Conservation (phyloP, 2,888 invertebrate species). For the Sphecodes monilicornis region DNA sequence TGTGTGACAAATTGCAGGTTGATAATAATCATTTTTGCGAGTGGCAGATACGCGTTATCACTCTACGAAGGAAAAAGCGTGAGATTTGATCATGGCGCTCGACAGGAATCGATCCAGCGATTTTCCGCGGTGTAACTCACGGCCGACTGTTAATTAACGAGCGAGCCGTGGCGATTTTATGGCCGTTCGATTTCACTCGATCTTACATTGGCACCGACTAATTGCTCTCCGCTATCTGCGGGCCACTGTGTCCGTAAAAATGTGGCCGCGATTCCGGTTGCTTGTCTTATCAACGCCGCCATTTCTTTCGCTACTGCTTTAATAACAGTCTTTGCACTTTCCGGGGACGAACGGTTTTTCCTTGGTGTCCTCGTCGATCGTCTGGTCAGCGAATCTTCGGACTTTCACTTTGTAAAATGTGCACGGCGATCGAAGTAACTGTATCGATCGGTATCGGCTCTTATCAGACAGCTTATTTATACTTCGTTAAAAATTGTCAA, state of each 20-base stretch:
- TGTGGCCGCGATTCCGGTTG: slow-evolving; percentile 21
- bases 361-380: background rate
- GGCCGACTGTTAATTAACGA: slow-evolving; percentile 27
- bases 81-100: background rate
- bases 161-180: slow-evolving; percentile 30
- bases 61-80: background rate
- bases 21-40: background rate
- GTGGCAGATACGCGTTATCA: background rate
- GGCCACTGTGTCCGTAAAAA: slow-evolving; percentile 30
- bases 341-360: background rate
- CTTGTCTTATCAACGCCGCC: slow-evolving; percentile 40
- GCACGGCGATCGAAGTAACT: background rate
- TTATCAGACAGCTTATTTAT: background rate
- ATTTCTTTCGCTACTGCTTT: slow-evolving; percentile 20
- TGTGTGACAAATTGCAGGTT: background rate
- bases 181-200: slow-evolving; percentile 38
- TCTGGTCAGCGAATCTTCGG: background rate
- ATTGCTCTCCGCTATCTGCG: slow-evolving; percentile 48
- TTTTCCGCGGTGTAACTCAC: background rate
- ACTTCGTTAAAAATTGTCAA: background rate
- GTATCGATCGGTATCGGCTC: background rate
- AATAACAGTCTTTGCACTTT: slow-evolving; percentile 15
- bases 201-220: slow-evolving; percentile 52
- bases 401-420: background rate
- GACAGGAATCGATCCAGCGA: background rate